phyloP scores from a whole-genome alignment of 2,888 invertebrate genomes.

The Harpalus rubripes region DNA sequence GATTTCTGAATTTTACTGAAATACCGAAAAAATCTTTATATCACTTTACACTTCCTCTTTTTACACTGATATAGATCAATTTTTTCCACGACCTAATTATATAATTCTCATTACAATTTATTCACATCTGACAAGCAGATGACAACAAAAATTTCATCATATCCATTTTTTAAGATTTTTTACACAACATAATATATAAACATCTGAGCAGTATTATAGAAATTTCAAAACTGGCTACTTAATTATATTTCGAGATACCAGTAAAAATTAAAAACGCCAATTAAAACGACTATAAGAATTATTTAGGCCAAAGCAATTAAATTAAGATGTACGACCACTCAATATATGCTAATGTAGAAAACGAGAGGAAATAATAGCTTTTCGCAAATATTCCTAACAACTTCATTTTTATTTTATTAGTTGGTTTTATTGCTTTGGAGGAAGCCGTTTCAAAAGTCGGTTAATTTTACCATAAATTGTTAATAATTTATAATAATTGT shows the following conservation, averaged over 20 bases:
- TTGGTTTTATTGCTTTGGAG: slow-evolving; percentile 28
- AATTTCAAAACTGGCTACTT: not conserved
- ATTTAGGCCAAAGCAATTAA: slow-evolving; percentile 2
- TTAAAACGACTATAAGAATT: not conserved
- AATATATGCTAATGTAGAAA: not conserved
- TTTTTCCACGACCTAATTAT: too few relatives aligned
- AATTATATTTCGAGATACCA: not conserved
- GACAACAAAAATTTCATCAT: too few relatives aligned
- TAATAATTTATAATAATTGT: slow-evolving; percentile 45
- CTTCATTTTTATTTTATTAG: not conserved
- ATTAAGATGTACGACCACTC: not conserved
- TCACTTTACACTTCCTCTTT: too few relatives aligned
- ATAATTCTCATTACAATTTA: too few relatives aligned
- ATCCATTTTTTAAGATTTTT: too few relatives aligned
- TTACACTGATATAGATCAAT: too few relatives aligned
- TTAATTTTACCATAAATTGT: slow-evolving; percentile 29
- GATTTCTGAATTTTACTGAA: too few relatives aligned
- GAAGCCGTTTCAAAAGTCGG: slow-evolving; percentile 39
- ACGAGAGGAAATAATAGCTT: not conserved
- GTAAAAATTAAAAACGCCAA: slow-evolving; percentile 1
- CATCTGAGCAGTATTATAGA: too few relatives aligned
- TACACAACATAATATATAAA: too few relatives aligned
- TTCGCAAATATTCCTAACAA: not conserved
- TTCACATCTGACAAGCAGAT: too few relatives aligned
- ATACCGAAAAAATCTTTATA: too few relatives aligned